A percentile compares a stretch with the other conserved stretches of the same genome.
These are phyloP conservation scores for Poecilus cupreus DNA, from an alignment of 2,888 invertebrate genomes.

Conservation along the genomic window DNA sequence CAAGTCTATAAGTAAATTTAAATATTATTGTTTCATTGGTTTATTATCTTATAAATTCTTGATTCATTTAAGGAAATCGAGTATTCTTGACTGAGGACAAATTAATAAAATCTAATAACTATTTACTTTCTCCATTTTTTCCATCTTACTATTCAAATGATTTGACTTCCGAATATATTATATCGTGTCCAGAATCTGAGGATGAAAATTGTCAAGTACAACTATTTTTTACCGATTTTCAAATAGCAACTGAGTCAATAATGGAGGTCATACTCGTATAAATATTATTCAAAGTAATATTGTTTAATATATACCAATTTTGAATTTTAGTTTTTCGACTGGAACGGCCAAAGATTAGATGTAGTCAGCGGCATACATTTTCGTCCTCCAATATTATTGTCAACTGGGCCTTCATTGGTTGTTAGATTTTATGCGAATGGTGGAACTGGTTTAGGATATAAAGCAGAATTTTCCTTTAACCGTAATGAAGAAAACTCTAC, in stretches of 20 bases:
- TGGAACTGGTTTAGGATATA: conserved; percentile 80
- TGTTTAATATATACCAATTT: background rate
- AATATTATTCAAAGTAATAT: no score
- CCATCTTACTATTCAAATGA: conserved; percentile 81
- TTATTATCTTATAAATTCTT: conserved; percentile 39
- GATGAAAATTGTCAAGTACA: conserved; percentile 76
- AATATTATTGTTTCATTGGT: background rate
- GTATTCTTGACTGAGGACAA: conserved; percentile 69
- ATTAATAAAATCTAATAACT: background rate
- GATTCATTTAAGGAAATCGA: conserved; percentile 75
- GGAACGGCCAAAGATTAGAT: conserved; percentile 79
- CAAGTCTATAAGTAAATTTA: conserved; percentile 77
- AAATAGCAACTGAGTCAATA: conserved; percentile 79
- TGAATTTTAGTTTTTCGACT: conserved; percentile 78
- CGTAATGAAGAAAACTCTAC: conserved; percentile 68
- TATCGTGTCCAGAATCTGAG: conserved; percentile 74
- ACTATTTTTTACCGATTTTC: conserved; percentile 81
- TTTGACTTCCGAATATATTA: conserved; percentile 79
- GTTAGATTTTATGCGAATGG: conserved; percentile 83
- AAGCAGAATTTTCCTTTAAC: conserved; percentile 76
- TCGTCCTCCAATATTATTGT: conserved; percentile 80
- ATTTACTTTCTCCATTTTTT: conserved; percentile 80
- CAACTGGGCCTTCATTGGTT: conserved; percentile 78
- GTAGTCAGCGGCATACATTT: conserved; percentile 80
- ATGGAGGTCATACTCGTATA: no score